Base-by-base conservation (phyloP, 35 echinoderm and acorn worm species). In the Patiria miniata region DNA sequence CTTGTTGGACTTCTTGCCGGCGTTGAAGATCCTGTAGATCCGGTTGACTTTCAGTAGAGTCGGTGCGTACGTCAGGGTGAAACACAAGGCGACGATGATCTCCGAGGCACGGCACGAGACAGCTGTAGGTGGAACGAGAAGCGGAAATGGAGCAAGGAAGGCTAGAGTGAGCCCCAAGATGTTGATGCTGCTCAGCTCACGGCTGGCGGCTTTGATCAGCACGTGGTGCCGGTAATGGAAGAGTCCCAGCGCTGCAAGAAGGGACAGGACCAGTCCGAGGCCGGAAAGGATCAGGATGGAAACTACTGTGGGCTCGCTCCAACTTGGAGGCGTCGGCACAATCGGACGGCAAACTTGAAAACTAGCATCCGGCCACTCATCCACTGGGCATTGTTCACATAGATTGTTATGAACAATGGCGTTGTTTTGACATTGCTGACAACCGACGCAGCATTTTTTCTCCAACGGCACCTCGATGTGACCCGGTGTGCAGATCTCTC, bases 21-120 rank as follows among this genome's bases (percentile, higher is more conserved):
- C 29, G 15, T 87, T 19, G 36, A 87, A 87, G 39, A 87, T 87
- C 34, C 86, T 69, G 51, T 79, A 79, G 16, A 87, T 87, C 16
- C 86, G 38, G 73, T 87, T 87, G 28, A 87, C 86, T 54, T 87
- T 87, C 12, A 78, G 36, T 21, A 79, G 42, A 6, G 76, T 57
- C 28, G 86, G 86, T 1, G 68, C 86, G 40, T 79, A 87, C 18
- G 52, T 77, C 39, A 87, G 37, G 26, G 21, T 53, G 39, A 77
- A 87, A 54, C 73, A 78, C 16, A 79, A 10, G 1, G 76, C 14
- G 29, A 78, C 22, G 19, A 44, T 0, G 21, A 87, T 30, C 14
- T 78, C 68, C 12, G 22, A 55, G 0, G 52, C 22, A 32, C 39
- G 30, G 53, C 86, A 87, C 15, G 73, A 38, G 29, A 37, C 60